Percentiles rank a stretch among this genome's conserved stretches.
Evolutionary conservation across 2,797 vertebrate species (phyloP).

Genomic region (Poliocrania exsul): DNA sequence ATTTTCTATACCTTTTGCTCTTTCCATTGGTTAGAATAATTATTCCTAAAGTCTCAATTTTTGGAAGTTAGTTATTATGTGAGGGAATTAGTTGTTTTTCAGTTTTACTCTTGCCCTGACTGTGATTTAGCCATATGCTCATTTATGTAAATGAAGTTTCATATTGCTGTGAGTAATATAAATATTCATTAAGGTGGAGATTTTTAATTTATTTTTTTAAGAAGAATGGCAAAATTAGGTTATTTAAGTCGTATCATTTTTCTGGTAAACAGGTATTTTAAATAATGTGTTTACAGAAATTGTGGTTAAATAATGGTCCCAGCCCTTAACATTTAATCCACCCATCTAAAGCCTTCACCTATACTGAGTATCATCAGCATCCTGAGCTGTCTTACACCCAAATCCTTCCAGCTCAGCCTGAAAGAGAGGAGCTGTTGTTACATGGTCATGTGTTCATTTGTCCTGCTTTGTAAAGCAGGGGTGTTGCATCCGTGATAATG

Average conservation of each 20-base stretch:
- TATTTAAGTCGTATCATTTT: neutral
- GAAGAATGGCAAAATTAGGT: neutral
- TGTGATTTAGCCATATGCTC: neutral
- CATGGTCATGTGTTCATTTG: neutral
- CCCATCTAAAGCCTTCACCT: neutral
- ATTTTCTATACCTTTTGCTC: neutral
- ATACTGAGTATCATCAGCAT: no score
- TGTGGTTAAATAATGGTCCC: neutral
- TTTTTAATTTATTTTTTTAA: no score
- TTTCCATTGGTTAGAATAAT: neutral
- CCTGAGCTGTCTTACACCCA: neutral
- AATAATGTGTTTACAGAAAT: neutral
- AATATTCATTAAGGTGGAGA: neutral
- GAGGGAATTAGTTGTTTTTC: neutral
- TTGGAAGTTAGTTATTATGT: neutral
- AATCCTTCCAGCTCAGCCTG: neutral
- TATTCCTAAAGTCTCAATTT: neutral
- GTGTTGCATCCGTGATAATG: fast-evolving
- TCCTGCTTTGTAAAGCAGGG: neutral
- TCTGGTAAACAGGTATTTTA: neutral
- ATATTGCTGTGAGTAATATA: neutral
- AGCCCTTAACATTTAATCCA: neutral
- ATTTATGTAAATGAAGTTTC: neutral
- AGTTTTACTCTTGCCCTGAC: neutral
- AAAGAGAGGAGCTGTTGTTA: neutral